Base-by-base conservation (phyloP, 2,888 invertebrate species). In the Girardia tigrina region DNA sequence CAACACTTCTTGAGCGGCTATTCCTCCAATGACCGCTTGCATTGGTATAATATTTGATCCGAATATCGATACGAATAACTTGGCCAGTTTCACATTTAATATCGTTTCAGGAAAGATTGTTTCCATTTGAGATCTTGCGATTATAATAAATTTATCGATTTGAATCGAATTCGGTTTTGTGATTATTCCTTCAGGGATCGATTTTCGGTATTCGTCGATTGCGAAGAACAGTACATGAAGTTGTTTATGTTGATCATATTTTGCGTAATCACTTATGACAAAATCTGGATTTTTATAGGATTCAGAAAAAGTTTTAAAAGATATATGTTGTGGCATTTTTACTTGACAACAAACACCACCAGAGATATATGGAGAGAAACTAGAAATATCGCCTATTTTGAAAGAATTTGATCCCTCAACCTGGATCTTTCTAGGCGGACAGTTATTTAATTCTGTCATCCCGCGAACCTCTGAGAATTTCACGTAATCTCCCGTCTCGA, bases 1-100 rank as follows among this genome's bases (percentile, higher is more conserved):
- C 90, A 98, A 87, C 26, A 88, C 94, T 86, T 98, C 98, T 85
- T 98, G 98, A 27, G 97, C 97, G 2, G 95, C 91, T 75, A 95
- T 88, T 26, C 98, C 97, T 73, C 98, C 98, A 80, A 97, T 90
- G 0, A 91, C 90, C 0, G 94, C 93, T 82, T 92, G 91, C 86
- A 98, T 89, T 0, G 97, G 94, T 82, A 90, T 90, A 29, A 87
- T 78, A 78, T 86, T 85, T 26, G 86, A 86, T 1, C 80, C 78
- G 8, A 84, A 82, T 16, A 89, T 87, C 85, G 91, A 91, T 27
- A 92, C 88, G 85, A 95, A 92, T 42, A 87, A 88, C 77, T 88
- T 87, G 87, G 92, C 80, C 16, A 92, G 81, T 42, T 88, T 87
- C 29, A 85, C 85, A 81, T 90, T 89, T 26, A 90, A 80, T 78